Conservation (phyloP, 1,140 invertebrate genomes). For the Drosophila yakuba region DNA sequence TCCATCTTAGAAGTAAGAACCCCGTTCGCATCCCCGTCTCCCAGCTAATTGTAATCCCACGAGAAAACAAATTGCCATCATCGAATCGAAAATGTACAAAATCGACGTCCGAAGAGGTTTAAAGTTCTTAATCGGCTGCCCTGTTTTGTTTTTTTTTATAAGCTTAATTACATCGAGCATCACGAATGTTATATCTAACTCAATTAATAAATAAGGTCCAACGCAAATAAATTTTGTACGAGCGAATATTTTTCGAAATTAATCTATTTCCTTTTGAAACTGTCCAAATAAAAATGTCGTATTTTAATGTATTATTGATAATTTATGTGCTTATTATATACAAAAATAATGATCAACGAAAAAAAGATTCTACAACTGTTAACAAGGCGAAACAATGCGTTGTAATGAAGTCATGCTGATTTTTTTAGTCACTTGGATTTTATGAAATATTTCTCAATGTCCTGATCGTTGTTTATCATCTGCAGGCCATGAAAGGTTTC, state of each 20-base stretch:
- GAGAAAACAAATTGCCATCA: conserved; percentile 68
- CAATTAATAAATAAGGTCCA: conserved; percentile 59
- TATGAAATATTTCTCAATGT: conserved; percentile 78
- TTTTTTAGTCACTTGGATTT: conserved; percentile 44
- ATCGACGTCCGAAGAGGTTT: conserved; percentile 32
- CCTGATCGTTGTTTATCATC: conserved; percentile 74
- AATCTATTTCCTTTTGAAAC: conserved; percentile 26
- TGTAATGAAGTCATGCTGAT: conserved; percentile 10
- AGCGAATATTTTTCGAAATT: conserved; percentile 24
- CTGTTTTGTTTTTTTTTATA: conserved; percentile 36
- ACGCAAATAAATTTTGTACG: conserved; percentile 60
- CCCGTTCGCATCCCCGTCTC: conserved; percentile 26
- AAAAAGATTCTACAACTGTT: conserved; percentile 32
- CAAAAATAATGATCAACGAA: conserved; percentile 39
- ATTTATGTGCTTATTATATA: conserved; percentile 43
- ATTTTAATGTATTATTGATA: conserved; percentile 36
- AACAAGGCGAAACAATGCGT: conserved; percentile 30
- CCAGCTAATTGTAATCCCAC: conserved; percentile 59
- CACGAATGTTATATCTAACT: conserved; percentile 65
- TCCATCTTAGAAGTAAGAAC: conserved; percentile 56
- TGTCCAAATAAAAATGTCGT: conserved; percentile 1
- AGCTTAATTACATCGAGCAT: conserved; percentile 24
- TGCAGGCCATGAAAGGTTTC: conserved; percentile 69
- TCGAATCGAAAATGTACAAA: conserved; percentile 75
- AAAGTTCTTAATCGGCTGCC: conserved; percentile 50